Base-by-base conservation (phyloP, 2,797 vertebrate species). In the Neoniphon sammara region DNA sequence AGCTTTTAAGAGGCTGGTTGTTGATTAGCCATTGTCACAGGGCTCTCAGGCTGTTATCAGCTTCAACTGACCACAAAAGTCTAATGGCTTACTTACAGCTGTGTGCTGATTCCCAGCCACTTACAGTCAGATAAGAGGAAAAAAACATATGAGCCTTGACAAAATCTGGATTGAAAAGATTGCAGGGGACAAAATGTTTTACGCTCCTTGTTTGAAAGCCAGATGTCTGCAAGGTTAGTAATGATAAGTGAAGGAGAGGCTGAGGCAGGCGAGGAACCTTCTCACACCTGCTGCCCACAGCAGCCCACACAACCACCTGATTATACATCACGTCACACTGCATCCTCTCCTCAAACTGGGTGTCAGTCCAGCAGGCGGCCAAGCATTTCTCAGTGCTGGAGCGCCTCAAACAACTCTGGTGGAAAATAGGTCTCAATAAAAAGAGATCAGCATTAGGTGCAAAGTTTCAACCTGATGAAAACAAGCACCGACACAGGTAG, bases 271-370 rank as follows among this genome's bases (percentile, higher is more conserved):
- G 62, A 81, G 67, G 57, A 75, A 74, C 77, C 77, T 64, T 53
- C 68, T 80, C 75, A 89, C 90, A 92, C 87, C 89, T 92, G 91
- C 85, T 91, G 81, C 83, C 71, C 53, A 53, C 66, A 11, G 14
- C 55, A 25, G 61, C 80, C 71, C 66, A 72, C 77, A 70, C 75
- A 55, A 75, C 77, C 63, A 71, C 61, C 67, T 84, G 75, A 84
- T 85, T 83, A 74, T 77, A 80, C 70, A 63, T 77, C 58, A 50
- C 69, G 47, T 74, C 55, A 79, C 70, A 74, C 70, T 68, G 12
- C 68, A 68, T 76, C 69, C 75, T 67, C 52, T 46, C 52, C 59
- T 69, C 72, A 75, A 64, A 15, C 59, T 56, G 60, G 55, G 66
- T 42, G 73, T 80, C 83, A 71, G 27, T 61, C 65, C 52, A 65